Evolutionary conservation across 2,888 invertebrate species (phyloP).

Genomic region (Nephrotoma flavescens): DNA sequence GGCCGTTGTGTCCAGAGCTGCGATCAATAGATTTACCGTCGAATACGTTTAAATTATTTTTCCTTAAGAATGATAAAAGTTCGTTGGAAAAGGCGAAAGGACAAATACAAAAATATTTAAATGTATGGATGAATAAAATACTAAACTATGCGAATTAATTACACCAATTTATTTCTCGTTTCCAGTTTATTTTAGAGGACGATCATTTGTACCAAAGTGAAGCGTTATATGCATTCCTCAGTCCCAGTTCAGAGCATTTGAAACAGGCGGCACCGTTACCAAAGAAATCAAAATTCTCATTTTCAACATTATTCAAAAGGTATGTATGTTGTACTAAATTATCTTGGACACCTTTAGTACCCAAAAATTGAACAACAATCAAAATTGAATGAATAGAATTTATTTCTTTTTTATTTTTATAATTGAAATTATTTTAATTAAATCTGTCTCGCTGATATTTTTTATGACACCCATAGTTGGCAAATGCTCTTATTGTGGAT

Average conservation of each 20-base stretch:
- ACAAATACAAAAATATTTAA: slow-evolving; percentile 73
- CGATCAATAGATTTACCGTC: slow-evolving; percentile 73
- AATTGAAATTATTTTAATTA: too few relatives aligned
- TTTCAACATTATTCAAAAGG: slow-evolving; percentile 76
- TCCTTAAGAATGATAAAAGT: slow-evolving; percentile 67
- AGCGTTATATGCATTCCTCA: slow-evolving; percentile 79
- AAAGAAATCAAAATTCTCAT: slow-evolving; percentile 75
- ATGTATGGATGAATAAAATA: slow-evolving; percentile 41
- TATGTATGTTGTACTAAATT: slow-evolving; percentile 22
- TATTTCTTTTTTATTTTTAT: too few relatives aligned
- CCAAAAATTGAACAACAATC: neutral
- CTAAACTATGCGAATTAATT: too few relatives aligned
- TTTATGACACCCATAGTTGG: too few relatives aligned
- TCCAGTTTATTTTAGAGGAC: slow-evolving; percentile 71
- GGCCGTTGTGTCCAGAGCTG: slow-evolving; percentile 66
- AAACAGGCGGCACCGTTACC: slow-evolving; percentile 63
- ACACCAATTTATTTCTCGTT: slow-evolving; percentile 6
- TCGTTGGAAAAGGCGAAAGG: slow-evolving; percentile 68
- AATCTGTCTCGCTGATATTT: too few relatives aligned
- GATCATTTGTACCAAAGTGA: slow-evolving; percentile 78
- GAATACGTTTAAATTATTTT: slow-evolving; percentile 57
- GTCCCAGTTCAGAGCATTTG: slow-evolving; percentile 79
- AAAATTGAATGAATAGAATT: too few relatives aligned
- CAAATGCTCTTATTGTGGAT: too few relatives aligned
- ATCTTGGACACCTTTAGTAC: neutral